Conservation (phyloP, 2,888 invertebrate genomes). For the Drosophila yooni region DNA sequence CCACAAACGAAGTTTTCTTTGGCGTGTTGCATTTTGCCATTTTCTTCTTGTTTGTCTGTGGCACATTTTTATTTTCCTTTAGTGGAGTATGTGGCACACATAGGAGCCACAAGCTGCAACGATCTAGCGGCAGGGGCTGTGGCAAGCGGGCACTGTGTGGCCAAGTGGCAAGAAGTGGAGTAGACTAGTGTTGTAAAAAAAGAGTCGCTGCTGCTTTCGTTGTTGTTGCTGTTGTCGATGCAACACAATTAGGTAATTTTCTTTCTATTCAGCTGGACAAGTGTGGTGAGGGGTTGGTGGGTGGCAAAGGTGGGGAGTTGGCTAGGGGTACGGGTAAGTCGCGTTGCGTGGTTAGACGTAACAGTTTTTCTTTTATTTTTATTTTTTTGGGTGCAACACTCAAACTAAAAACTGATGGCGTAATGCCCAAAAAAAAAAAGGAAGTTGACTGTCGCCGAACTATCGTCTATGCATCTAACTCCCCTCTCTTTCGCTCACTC, state of each 20-base stretch:
- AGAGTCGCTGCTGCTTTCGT: slow-evolving; percentile 37
- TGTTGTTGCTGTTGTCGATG: slow-evolving; percentile 54
- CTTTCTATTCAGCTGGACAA: slow-evolving; percentile 66
- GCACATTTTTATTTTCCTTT: slow-evolving; percentile 69
- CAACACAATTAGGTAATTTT: slow-evolving; percentile 82
- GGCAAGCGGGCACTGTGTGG: slow-evolving; percentile 6
- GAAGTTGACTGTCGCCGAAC: slow-evolving; percentile 42
- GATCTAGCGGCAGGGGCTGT: slow-evolving; percentile 5
- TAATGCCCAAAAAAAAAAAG: slow-evolving; percentile 65
- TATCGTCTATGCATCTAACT: not conserved
- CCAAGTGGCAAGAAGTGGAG: slow-evolving; percentile 50
- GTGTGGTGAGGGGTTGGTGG: not conserved
- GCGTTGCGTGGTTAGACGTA: slow-evolving; percentile 71
- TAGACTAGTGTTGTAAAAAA: slow-evolving; percentile 71
- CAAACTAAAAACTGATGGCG: slow-evolving; percentile 40
- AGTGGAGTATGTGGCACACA: slow-evolving; percentile 71
- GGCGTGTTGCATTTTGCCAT: slow-evolving; percentile 55
- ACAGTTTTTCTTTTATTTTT: slow-evolving; percentile 34
- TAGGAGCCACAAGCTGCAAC: slow-evolving; percentile 27
- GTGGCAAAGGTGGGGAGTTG: slow-evolving; percentile 3
- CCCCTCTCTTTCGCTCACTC: not conserved
- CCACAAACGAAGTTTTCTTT: slow-evolving; percentile 18
- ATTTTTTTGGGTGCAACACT: slow-evolving; percentile 36
- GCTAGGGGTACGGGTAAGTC: slow-evolving; percentile 4
- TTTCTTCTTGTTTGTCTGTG: slow-evolving; percentile 53